phyloP scores from a whole-genome alignment of 2,888 invertebrate species.

The Anthrax anthrax region DNA sequence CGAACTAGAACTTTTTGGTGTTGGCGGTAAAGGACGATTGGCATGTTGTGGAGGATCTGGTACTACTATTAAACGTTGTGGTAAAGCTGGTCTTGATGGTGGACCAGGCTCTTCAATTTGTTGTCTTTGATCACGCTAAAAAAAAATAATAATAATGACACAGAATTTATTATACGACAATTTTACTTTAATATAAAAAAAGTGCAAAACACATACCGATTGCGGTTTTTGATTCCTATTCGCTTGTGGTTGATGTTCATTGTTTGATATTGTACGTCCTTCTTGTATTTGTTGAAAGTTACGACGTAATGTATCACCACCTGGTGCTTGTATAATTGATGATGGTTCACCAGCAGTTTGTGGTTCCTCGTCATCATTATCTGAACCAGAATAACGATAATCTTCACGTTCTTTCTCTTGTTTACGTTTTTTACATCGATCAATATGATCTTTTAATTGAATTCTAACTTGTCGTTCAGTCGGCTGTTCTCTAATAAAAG shows the following conservation, averaged over 20 bases:
- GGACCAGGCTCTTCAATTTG: constrained; percentile 66
- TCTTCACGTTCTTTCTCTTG: constrained; percentile 72
- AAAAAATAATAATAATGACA: not conserved
- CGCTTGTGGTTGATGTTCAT: constrained; percentile 47
- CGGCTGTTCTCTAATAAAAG: constrained; percentile 97
- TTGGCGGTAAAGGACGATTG: constrained; percentile 66
- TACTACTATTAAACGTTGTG: constrained; percentile 81
- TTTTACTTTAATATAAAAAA: not conserved
- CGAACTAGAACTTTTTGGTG: constrained; percentile 54
- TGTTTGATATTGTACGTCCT: constrained; percentile 46
- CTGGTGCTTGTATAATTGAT: constrained; percentile 73
- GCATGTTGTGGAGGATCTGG: constrained; percentile 62
- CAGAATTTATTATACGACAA: not conserved
- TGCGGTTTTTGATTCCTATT: constrained; percentile 39
- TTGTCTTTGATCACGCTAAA: constrained; percentile 27
- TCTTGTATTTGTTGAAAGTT: constrained; percentile 98
- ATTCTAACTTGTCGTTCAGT: constrained; percentile 96
- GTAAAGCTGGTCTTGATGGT: constrained; percentile 75
- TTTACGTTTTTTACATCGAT: constrained; percentile 89
- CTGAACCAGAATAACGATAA: constrained; percentile 85
- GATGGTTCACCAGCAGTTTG: constrained; percentile 88
- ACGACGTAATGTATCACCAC: constrained; percentile 88
- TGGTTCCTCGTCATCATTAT: constrained; percentile 91
- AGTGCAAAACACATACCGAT: constrained; percentile 27
- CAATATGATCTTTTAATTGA: constrained; percentile 98